Conservation (phyloP, 2,888 invertebrate genomes). For the Harpalus rubripes region DNA sequence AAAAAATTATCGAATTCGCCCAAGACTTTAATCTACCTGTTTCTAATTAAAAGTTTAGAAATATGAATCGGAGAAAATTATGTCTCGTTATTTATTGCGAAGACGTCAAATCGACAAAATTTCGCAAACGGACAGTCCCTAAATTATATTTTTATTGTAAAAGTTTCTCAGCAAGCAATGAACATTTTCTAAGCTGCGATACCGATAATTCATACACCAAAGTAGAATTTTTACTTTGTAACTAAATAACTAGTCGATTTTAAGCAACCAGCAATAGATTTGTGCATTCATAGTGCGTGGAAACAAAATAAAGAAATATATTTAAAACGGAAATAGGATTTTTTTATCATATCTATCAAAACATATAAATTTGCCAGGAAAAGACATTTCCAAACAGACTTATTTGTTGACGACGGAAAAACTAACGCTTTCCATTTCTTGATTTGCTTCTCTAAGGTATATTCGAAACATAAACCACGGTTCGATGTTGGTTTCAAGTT, state of each 20-base stretch:
- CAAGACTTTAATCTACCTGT: constrained; percentile 13
- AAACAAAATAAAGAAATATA: no score
- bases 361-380: no score
- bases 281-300: no score
- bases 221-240: background rate
- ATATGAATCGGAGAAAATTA: background rate
- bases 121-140: background rate
- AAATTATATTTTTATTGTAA: background rate
- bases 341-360: no score
- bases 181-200: background rate
- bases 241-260: background rate
- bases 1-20: background rate
- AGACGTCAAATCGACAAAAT: background rate
- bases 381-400: no score
- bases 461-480: no score
- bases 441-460: no score
- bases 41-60: constrained; percentile 19
- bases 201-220: background rate
- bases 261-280: background rate
- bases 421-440: no score
- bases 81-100: background rate
- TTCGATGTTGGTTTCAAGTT: no score
- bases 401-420: no score
- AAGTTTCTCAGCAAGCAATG: background rate
- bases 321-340: no score